These are phyloP conservation scores for Matsumyia berberina DNA, from an alignment of 2,888 invertebrate species.

Conservation along the genomic window DNA sequence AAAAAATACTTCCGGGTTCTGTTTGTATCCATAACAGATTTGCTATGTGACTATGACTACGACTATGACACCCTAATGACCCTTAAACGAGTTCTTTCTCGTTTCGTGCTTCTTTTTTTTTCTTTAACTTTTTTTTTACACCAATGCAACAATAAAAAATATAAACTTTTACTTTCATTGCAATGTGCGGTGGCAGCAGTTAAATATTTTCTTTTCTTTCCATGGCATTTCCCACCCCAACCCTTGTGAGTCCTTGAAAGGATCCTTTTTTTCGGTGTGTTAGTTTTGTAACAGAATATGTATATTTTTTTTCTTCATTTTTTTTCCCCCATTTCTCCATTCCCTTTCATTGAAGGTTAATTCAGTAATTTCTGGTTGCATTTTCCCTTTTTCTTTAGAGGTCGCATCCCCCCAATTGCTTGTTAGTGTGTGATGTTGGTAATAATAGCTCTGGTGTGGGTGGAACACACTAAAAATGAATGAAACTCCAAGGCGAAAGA, in stretches of 20 bases:
- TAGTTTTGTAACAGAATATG: conserved; percentile 71
- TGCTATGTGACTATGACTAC: conserved; percentile 26
- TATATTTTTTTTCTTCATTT: conserved; percentile 58
- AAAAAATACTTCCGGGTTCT: conserved; percentile 14
- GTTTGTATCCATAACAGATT: conserved; percentile 7
- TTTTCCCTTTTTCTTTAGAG: conserved; percentile 42
- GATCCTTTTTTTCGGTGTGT: conserved; percentile 55
- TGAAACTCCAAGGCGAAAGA: conserved; percentile 55
- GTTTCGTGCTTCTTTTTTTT: conserved; percentile 14
- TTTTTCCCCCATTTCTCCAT: conserved; percentile 66
- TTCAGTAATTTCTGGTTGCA: conserved; percentile 76
- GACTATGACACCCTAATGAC: conserved; percentile 50
- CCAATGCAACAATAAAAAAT: conserved; percentile 42
- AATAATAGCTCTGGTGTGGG: conserved; percentile 68
- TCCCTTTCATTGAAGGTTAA: conserved; percentile 76
- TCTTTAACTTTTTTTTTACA: conserved; percentile 28
- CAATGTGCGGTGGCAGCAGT: conserved; percentile 48
- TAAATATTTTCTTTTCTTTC: conserved; percentile 18
- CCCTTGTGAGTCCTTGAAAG: conserved; percentile 56
- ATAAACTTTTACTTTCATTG: conserved; percentile 73
- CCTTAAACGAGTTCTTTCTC: conserved; percentile 32
- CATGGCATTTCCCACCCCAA: conserved; percentile 55
- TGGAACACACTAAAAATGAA: conserved; percentile 71
- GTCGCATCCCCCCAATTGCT: conserved; percentile 14
- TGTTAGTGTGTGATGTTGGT: conserved; percentile 47